phyloP scores from a whole-genome alignment of 1,140 invertebrate genomes.

The Oedothorax gibbosus region DNA sequence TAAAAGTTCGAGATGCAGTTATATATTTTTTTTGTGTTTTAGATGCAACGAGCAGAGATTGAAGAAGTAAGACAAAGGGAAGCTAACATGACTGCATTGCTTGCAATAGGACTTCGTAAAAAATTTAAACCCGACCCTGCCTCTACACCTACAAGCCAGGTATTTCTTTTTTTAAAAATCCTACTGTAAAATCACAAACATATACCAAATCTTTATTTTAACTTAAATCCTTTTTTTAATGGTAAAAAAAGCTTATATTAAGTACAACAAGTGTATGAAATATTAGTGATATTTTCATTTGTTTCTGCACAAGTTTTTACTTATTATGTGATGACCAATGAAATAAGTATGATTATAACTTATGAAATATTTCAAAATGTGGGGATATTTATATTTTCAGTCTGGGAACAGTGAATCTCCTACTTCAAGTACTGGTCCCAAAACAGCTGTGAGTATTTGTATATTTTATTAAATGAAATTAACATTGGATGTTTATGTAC shows the following conservation, averaged over 20 bases:
- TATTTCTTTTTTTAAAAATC: constrained; percentile 2
- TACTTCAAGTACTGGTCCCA: background rate
- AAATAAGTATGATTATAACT: too few species aligned
- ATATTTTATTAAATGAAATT: too few species aligned
- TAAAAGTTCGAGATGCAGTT: background rate
- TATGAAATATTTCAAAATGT: background rate
- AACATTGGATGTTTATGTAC: too few species aligned
- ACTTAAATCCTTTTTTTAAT: background rate
- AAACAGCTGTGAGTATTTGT: constrained; percentile 11
- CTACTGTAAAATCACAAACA: background rate
- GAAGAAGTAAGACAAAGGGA: constrained; percentile 93
- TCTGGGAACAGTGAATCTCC: constrained; percentile 12
- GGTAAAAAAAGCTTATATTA: too few species aligned
- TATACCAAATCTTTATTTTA: background rate
- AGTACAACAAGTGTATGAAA: too few species aligned
- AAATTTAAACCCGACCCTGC: constrained; percentile 81
- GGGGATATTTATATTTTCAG: background rate
- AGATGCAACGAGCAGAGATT: constrained; percentile 95
- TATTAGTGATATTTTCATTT: too few species aligned
- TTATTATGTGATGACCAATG: too few species aligned
- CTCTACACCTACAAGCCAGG: constrained; percentile 14
- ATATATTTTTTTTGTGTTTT: constrained; percentile 59
- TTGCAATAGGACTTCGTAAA: constrained; percentile 94
- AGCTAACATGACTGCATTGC: constrained; percentile 92
- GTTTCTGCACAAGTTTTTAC: too few species aligned